phyloP scores from a whole-genome alignment of 2,888 invertebrate species.

The Platycheirus albimanus region DNA sequence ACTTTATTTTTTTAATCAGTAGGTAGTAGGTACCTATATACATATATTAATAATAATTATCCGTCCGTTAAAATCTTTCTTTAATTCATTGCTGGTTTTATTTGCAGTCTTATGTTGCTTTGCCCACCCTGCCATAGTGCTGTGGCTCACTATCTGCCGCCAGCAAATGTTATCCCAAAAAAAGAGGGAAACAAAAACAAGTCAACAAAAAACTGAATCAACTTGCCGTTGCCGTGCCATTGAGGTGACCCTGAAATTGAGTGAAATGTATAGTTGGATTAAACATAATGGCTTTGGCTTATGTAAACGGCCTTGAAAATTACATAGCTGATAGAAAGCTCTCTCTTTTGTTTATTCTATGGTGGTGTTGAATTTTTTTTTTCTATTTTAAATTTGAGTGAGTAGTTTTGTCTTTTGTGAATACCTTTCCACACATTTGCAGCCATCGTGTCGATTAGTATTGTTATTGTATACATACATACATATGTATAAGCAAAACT shows the following conservation, averaged over 20 bases:
- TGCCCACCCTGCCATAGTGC: too few relatives aligned
- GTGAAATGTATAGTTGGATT: background rate
- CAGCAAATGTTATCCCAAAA: background rate
- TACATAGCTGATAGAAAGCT: background rate
- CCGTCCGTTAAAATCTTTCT: too few relatives aligned
- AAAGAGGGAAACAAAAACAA: background rate
- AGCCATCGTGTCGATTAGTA: too few relatives aligned
- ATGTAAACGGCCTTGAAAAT: background rate
- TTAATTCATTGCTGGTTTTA: too few relatives aligned
- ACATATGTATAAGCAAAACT: background rate
- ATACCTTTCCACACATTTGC: too few relatives aligned
- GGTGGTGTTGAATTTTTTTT: background rate
- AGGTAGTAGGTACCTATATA: too few relatives aligned
- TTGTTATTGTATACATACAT: too few relatives aligned
- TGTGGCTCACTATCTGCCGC: too few relatives aligned
- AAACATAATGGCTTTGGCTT: background rate
- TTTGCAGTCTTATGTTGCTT: background rate
- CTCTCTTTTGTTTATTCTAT: background rate
- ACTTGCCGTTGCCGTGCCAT: too few relatives aligned
- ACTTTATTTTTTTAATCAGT: too few relatives aligned
- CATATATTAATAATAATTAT: too few relatives aligned
- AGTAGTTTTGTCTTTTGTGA: too few relatives aligned
- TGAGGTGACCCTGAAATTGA: background rate
- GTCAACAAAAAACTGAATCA: background rate
- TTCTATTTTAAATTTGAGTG: background rate